phyloP scores from a whole-genome alignment of 2,888 invertebrate species.

The Acronicta aceris region DNA sequence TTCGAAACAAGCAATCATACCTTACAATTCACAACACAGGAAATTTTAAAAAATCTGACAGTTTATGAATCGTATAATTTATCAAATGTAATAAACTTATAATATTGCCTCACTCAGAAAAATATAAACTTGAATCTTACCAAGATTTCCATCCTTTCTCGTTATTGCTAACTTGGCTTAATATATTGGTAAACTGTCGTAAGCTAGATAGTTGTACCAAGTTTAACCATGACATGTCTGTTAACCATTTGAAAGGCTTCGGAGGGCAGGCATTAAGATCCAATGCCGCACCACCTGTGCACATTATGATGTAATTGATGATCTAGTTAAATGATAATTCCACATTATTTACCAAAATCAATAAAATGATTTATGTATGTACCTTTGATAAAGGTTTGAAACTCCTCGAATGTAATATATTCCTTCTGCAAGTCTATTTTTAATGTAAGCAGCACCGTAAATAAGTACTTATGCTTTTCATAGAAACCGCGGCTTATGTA shows the following conservation, averaged over 20 bases:
- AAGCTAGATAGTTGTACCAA: constrained; percentile 93
- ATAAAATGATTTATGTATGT: neutral
- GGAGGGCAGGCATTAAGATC: constrained; percentile 94
- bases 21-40: no score
- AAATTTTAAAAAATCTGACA: no score
- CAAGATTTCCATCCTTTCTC: constrained; percentile 92
- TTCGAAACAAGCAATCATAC: constrained; percentile 63
- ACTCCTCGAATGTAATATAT: constrained; percentile 92
- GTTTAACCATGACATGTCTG: constrained; percentile 96
- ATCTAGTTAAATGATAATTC: no score
- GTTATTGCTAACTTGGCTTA: constrained; percentile 90
- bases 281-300: constrained; percentile 93
- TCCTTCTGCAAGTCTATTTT: constrained; percentile 94
- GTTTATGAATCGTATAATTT: no score
- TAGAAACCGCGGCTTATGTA: constrained; percentile 96
- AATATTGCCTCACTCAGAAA: no score
- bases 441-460: constrained; percentile 93
- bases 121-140: constrained; percentile 65
- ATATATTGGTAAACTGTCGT: constrained; percentile 91
- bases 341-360: neutral
- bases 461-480: constrained; percentile 95
- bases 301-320: neutral
- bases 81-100: no score
- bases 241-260: constrained; percentile 95
- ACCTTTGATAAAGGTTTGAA: constrained; percentile 94